These are phyloP conservation scores for Callaeas wilsoni DNA, from an alignment of 2,113 vertebrate genomes.

Conservation along the genomic window DNA sequence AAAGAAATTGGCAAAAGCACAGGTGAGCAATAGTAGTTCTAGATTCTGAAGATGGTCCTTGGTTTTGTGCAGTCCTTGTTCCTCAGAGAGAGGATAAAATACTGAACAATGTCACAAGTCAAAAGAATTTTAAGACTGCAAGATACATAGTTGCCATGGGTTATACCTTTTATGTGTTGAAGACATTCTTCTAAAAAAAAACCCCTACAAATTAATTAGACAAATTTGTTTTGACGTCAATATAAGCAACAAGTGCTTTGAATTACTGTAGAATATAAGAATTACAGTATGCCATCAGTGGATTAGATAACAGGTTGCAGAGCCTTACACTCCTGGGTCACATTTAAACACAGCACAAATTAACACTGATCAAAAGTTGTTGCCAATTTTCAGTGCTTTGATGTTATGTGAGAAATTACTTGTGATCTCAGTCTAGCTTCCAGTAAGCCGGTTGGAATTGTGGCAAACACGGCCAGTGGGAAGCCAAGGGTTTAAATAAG, in stretches of 20 bases:
- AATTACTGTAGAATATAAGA: not conserved
- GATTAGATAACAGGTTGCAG: not conserved
- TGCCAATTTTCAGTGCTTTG: not conserved
- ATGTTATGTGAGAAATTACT: not conserved
- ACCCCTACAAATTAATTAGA: not conserved
- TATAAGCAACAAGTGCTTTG: not conserved
- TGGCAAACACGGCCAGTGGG: not conserved
- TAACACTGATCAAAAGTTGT: not conserved
- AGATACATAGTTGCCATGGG: not conserved
- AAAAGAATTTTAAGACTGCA: not conserved
- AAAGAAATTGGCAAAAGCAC: conserved; percentile 84
- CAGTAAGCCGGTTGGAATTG: not conserved
- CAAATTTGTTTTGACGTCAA: not conserved
- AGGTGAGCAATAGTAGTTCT: conserved; percentile 69
- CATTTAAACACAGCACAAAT: not conserved
- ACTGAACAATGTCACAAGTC: not conserved
- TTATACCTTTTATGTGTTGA: not conserved
- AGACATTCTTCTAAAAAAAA: not conserved
- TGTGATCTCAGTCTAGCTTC: not conserved
- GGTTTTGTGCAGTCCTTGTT: not conserved
- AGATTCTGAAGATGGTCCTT: not conserved
- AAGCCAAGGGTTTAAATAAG: not conserved
- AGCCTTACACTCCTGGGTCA: not conserved
- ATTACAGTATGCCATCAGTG: not conserved
- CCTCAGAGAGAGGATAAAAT: not conserved